Conservation (phyloP, 2,888 invertebrate genomes). For the Cryptocephalus moraei region DNA sequence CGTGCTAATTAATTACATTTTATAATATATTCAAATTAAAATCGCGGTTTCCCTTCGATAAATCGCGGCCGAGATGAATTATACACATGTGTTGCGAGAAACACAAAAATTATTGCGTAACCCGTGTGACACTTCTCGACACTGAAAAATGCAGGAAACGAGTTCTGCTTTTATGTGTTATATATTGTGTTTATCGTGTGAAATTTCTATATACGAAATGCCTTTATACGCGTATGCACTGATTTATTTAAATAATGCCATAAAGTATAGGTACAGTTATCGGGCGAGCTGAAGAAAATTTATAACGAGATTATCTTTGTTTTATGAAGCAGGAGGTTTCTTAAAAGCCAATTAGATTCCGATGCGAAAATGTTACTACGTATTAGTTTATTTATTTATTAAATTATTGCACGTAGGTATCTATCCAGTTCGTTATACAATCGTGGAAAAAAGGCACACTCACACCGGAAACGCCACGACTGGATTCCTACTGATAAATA, state of each 20-base stretch:
- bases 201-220: constrained; percentile 12
- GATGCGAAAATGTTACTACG: no score
- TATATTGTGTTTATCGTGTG: constrained; percentile 5
- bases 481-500: no score
- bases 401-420: no score
- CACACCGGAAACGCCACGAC: no score
- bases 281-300: neutral
- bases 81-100: constrained; percentile 1
- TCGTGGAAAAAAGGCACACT: no score
- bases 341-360: no score
- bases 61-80: no score
- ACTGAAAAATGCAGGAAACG: neutral
- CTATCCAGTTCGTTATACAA: no score
- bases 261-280: constrained; percentile 14
- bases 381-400: no score
- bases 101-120: constrained; percentile 4
- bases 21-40: constrained; percentile 8
- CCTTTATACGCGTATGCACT: constrained; percentile 16
- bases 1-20: constrained; percentile 4
- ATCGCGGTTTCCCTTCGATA: constrained; percentile 5
- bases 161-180: neutral
- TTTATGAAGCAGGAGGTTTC: no score
- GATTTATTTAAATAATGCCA: constrained; percentile 22
- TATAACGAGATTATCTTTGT: no score
- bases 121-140: neutral